Evolutionary conservation across 92 coral and sea anemone species (phyloP), one percentile per base, ranked within the genome.

Genomic region (Actinostola sp.): DNA sequence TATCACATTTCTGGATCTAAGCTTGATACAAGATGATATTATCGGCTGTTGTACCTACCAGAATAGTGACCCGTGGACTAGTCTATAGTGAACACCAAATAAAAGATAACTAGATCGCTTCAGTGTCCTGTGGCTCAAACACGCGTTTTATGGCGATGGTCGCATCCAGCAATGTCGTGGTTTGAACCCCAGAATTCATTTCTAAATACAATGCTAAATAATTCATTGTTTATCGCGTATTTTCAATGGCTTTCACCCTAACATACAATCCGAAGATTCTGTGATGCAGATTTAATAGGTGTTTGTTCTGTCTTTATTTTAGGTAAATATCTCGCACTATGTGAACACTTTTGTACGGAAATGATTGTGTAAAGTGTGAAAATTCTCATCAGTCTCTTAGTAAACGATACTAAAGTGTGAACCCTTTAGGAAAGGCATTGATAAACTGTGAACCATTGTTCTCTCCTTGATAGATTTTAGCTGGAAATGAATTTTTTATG

Each of bases 1-100:
- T 91, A 91, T 91, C 97, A 91, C 97, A 74, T 88, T 87, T 88
- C 77, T 87, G 92, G 88, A 91, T 91, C 97, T 87, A 79, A 70
- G 88, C 84, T 83, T 77, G 92, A 91, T 91, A 91, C 83, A 81
- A 85, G 88, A 69, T 80, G 87, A 84, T 83, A 76, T 66, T 90
- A 70, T 62, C 71, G 68, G 36, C 75, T 45, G 42, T 68, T 90
- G 75, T 75, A 83, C 92, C 92, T 87, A 91, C 92, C 87, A 57
- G 55, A 62, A 66, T 61, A 59, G 70, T 55, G 89, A 84, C 89
- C 89, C 53, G 72, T 31, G 58, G 60, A 51, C 25, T 19, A 19
- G 27, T 27, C 43, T 24, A 34, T 48, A 45, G 42, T 32, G 58
- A 56, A 3, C 60, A 21, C 62, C 48, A 58, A 31, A 82, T 30